These are phyloP conservation scores for Dryocosmus kuriphilus DNA, from an alignment of 2,888 invertebrate genomes.

Conservation along the genomic window DNA sequence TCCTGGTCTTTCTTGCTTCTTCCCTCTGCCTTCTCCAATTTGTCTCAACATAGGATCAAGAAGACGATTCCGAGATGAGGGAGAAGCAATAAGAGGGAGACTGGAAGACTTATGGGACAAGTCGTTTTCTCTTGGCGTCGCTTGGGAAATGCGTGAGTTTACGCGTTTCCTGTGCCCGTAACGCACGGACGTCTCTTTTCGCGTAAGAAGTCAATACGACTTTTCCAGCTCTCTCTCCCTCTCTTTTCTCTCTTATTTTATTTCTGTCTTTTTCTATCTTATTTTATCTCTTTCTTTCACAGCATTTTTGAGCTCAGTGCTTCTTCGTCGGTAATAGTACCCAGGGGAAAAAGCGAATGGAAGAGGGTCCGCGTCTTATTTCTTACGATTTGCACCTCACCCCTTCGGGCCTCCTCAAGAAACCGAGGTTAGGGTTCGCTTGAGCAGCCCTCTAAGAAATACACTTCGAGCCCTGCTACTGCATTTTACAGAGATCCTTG, in stretches of 20 bases:
- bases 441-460: conserved; percentile 16
- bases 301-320: conserved; percentile 9
- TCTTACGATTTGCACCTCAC: conserved; percentile 56
- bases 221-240: not conserved
- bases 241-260: not conserved
- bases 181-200: conserved; percentile 20
- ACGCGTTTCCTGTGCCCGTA: conserved; percentile 19
- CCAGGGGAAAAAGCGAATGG: conserved; percentile 52
- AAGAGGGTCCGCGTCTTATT: conserved; percentile 45
- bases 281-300: conserved; percentile 5
- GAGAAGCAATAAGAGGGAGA: conserved; percentile 28
- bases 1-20: not conserved
- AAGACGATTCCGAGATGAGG: conserved; percentile 23
- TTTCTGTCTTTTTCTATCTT: too few relatives aligned
- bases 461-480: conserved; percentile 30
- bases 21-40: not conserved
- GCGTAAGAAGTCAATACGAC: conserved; percentile 36
- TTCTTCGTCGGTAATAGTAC: conserved; percentile 53
- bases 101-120: conserved; percentile 29
- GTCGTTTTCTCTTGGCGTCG: conserved; percentile 37
- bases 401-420: conserved; percentile 11
- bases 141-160: conserved; percentile 35
- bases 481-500: conserved; percentile 44
- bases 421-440: conserved; percentile 38
- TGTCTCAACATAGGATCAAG: conserved; percentile 11